A percentile compares a stretch with the other conserved stretches of the same genome.
These are phyloP conservation scores for Teleiodes luculella DNA, from an alignment of 2,888 invertebrate genomes.

Conservation along the genomic window DNA sequence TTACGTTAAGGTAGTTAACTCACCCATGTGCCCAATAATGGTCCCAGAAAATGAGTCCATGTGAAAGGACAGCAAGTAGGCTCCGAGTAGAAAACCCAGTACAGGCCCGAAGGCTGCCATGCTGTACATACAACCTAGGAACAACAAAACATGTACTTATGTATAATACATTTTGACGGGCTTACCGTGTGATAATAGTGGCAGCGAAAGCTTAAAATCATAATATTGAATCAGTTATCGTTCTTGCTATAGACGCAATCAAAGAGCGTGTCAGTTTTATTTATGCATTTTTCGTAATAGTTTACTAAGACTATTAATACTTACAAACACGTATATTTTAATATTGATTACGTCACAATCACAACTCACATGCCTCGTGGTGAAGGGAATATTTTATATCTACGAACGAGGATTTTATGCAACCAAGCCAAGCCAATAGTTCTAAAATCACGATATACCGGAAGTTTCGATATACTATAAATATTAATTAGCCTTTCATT, in stretches of 20 bases:
- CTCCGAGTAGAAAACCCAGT: conserved; percentile 93
- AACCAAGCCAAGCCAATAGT: conserved; percentile 1
- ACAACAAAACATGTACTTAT: conserved; percentile 21
- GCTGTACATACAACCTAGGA: conserved; percentile 95
- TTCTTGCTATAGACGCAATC: neutral
- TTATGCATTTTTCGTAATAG: neutral
- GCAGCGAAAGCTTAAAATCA: too few species aligned
- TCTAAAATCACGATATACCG: neutral
- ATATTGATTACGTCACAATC: conserved; percentile 3
- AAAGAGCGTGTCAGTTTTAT: neutral
- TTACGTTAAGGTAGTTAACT: conserved; percentile 30
- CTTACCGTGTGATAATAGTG: too few species aligned
- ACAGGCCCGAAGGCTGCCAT: conserved; percentile 98
- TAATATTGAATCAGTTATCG: too few species aligned
- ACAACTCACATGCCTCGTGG: neutral
- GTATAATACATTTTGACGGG: too few species aligned
- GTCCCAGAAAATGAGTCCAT: conserved; percentile 91
- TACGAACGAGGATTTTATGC: conserved; percentile 10
- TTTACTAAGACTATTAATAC: neutral
- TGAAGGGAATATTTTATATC: conserved; percentile 7
- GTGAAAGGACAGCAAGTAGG: conserved; percentile 93
- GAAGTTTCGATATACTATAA: neutral
- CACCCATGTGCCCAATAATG: conserved; percentile 87
- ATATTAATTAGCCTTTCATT: too few species aligned
- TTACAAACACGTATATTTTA: neutral